Evolutionary conservation across 2,113 vertebrate genomes (phyloP).

Genomic region (Martes martes): DNA sequence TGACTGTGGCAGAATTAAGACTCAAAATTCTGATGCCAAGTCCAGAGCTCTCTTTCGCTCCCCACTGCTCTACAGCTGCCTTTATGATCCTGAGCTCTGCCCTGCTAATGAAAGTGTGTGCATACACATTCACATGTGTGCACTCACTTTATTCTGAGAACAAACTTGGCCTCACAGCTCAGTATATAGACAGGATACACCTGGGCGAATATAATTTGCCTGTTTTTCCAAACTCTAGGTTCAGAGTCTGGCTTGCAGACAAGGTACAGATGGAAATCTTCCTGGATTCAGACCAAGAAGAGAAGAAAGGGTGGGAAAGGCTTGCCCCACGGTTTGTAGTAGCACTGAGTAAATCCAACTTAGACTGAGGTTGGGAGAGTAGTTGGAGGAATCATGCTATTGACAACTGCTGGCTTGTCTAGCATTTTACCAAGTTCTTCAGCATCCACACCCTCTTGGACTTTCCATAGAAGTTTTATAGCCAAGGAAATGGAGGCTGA

Average conservation of each 20-base stretch:
- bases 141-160: constrained; percentile 54
- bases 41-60: neutral
- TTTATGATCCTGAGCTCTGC: constrained; percentile 15
- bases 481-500: neutral
- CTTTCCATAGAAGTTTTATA: neutral
- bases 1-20: neutral
- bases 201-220: constrained; percentile 62
- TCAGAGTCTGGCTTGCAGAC: constrained; percentile 63
- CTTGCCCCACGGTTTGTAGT: neutral
- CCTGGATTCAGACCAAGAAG: constrained; percentile 51
- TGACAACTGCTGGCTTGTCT: neutral
- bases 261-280: constrained; percentile 68
- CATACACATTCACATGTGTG: neutral
- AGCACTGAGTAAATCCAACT: neutral
- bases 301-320: constrained; percentile 44
- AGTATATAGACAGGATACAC: constrained; percentile 72
- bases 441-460: neutral
- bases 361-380: neutral
- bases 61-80: neutral
- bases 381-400: neutral
- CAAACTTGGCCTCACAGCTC: constrained; percentile 59
- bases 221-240: constrained; percentile 65
- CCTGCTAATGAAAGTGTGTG: neutral
- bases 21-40: neutral
- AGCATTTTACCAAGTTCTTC: neutral